A percentile compares a stretch with the other conserved stretches of the same genome.
Evolutionary conservation across 2,797 vertebrate species (phyloP).

Genomic region (Monodelphis domestica): DNA sequence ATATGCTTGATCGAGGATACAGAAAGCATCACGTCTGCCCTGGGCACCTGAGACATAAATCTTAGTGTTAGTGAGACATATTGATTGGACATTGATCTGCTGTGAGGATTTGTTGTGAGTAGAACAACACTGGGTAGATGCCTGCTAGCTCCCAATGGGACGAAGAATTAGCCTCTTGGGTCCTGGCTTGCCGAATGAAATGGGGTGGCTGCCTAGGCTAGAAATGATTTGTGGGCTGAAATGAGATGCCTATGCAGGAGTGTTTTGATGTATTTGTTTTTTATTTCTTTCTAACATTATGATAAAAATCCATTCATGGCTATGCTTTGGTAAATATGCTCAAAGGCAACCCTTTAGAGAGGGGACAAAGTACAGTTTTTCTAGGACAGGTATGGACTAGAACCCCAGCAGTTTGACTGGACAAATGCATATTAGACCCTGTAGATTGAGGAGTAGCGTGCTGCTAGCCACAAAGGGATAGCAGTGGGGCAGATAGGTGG

Average conservation of each 20-base stretch:
- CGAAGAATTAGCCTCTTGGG: neutral
- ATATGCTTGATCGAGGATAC: neutral
- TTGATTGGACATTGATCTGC: neutral
- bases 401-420: neutral
- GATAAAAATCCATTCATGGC: neutral
- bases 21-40: neutral
- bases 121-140: neutral
- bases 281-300: neutral
- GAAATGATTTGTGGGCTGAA: neutral
- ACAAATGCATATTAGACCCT: neutral
- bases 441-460: neutral
- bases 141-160: neutral
- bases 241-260: neutral
- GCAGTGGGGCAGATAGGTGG: too few relatives aligned
- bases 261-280: neutral
- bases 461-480: neutral
- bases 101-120: neutral
- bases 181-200: neutral
- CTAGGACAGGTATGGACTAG: neutral
- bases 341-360: neutral
- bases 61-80: too few relatives aligned
- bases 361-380: neutral
- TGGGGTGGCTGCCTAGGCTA: neutral
- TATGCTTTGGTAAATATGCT: neutral
- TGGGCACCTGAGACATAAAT: neutral